phyloP scores from a whole-genome alignment of 2,797 vertebrate genomes.

The Sylvilagus floridanus region DNA sequence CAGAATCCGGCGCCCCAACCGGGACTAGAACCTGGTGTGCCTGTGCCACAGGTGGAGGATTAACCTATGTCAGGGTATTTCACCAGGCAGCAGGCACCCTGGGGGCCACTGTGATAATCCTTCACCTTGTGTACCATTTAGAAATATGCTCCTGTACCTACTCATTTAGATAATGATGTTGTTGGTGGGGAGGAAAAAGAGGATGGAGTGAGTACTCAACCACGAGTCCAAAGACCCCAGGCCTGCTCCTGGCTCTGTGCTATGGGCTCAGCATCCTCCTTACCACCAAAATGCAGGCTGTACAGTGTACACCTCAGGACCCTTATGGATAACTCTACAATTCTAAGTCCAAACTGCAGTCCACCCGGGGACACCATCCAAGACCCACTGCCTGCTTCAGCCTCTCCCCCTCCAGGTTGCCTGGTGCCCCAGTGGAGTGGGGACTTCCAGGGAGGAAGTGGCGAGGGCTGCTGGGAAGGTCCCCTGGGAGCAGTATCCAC shows the following conservation, averaged over 20 bases:
- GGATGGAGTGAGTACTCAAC: not conserved
- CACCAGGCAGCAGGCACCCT: fast-evolving
- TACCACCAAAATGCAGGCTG: not conserved
- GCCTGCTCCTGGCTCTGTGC: not conserved
- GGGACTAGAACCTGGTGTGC: no score
- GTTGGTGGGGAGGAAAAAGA: fast-evolving
- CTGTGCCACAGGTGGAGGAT: no score
- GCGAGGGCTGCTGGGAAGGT: not conserved
- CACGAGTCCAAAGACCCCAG: not conserved
- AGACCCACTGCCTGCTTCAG: not conserved
- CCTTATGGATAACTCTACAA: fast-evolving
- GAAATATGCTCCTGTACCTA: not conserved
- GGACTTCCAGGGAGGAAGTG: fast-evolving
- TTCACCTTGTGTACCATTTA: not conserved
- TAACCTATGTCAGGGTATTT: no score
- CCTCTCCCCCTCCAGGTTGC: not conserved
- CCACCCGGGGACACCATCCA: not conserved
- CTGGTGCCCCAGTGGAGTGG: not conserved
- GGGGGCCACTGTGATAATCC: not conserved
- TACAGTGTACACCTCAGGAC: not conserved
- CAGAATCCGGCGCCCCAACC: no score
- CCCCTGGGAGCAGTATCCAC: not conserved
- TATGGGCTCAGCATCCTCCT: not conserved
- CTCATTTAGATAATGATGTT: not conserved
- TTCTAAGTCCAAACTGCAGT: not conserved